Conservation (phyloP, 2,888 invertebrate species). For the Dermolepida albohirtum region DNA sequence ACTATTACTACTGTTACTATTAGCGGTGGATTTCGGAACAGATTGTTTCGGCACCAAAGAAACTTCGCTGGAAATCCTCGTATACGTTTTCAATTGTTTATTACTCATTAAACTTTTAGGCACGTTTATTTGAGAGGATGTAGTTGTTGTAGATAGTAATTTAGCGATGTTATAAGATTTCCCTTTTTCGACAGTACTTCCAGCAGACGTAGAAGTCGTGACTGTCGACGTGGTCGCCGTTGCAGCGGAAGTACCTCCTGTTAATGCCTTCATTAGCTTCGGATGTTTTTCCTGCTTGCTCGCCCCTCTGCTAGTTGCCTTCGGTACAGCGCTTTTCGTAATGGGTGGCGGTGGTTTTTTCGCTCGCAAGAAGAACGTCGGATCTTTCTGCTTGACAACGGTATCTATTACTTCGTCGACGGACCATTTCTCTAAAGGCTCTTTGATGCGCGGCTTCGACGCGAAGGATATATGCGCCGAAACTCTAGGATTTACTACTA, state of each 20-base stretch:
- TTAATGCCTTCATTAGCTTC: slow-evolving; percentile 26
- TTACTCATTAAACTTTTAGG: slow-evolving; percentile 23
- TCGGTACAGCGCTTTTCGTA: not conserved
- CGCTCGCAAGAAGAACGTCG: slow-evolving; percentile 17
- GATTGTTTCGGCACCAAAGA: slow-evolving; percentile 16
- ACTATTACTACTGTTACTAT: not conserved
- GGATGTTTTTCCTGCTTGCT: slow-evolving; percentile 21
- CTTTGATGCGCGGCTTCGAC: slow-evolving; percentile 5
- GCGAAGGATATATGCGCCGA: slow-evolving; percentile 39
- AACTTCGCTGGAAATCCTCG: slow-evolving; percentile 22
- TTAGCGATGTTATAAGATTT: slow-evolving; percentile 34
- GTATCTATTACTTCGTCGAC: not conserved
- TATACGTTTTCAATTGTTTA: not conserved
- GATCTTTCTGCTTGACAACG: slow-evolving; percentile 28
- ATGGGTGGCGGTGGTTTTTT: slow-evolving; percentile 10
- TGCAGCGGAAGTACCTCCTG: not conserved
- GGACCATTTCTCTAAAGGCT: slow-evolving; percentile 33
- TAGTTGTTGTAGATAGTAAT: slow-evolving; percentile 19
- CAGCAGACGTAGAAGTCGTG: not conserved
- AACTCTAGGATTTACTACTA: slow-evolving; percentile 31
- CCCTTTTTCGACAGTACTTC: not conserved
- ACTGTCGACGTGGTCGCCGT: slow-evolving; percentile 1
- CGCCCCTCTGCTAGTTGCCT: not conserved
- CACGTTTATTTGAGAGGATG: slow-evolving; percentile 17
- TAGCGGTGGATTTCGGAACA: slow-evolving; percentile 1